phyloP scores from a whole-genome alignment of 2,797 vertebrate genomes.

The Craterocephalus amniculus region DNA sequence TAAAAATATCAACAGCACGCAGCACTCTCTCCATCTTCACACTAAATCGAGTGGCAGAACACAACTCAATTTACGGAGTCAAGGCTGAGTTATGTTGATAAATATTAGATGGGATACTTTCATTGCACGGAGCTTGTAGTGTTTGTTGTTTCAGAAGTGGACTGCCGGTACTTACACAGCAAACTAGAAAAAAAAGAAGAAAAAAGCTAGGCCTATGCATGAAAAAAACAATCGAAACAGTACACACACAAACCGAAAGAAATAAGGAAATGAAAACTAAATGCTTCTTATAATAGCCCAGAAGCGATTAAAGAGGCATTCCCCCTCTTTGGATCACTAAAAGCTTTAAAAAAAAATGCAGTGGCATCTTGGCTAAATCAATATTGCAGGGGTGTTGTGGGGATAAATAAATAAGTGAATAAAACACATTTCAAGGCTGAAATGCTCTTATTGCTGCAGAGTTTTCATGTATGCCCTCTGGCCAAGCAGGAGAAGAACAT shows the following conservation, averaged over 20 bases:
- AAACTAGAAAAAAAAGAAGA: slow-evolving; percentile 21
- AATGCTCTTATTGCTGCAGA: slow-evolving; percentile 76
- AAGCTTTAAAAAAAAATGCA: slow-evolving; percentile 71
- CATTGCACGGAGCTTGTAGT: slow-evolving; percentile 73
- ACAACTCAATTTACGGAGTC: slow-evolving; percentile 53
- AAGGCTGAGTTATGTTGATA: slow-evolving; percentile 66
- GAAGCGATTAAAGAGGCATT: slow-evolving; percentile 61
- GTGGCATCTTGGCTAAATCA: slow-evolving; percentile 65
- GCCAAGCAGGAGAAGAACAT: slow-evolving; percentile 69
- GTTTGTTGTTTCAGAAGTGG: slow-evolving; percentile 67
- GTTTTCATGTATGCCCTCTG: slow-evolving; percentile 72
- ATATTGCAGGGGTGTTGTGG: slow-evolving; percentile 77
- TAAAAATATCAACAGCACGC: slow-evolving; percentile 67
- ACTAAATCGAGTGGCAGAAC: slow-evolving; percentile 72
- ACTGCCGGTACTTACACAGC: slow-evolving; percentile 55
- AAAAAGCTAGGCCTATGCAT: neutral
- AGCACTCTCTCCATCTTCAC: slow-evolving; percentile 63
- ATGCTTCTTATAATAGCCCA: slow-evolving; percentile 26
- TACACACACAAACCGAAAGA: neutral
- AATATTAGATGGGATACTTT: slow-evolving; percentile 84
- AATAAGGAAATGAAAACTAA: slow-evolving; percentile 1
- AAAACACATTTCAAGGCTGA: slow-evolving; percentile 66
- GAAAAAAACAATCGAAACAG: slow-evolving; percentile 35
- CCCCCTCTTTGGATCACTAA: slow-evolving; percentile 54
- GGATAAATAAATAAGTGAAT: slow-evolving; percentile 73